A percentile compares a stretch with the other conserved stretches of the same genome.
Conservation (phyloP, 2,113 vertebrate species). For the Conger conger region DNA sequence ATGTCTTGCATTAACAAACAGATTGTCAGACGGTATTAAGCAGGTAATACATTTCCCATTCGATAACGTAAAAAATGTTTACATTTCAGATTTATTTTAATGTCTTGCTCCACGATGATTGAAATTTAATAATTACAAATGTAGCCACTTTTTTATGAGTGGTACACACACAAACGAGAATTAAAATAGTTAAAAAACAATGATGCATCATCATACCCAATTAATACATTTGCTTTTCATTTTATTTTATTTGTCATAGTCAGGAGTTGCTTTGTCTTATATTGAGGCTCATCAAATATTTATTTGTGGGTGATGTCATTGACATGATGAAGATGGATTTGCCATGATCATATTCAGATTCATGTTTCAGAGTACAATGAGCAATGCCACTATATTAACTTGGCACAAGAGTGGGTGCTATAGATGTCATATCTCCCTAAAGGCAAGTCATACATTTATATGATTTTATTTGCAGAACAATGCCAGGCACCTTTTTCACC, state of each 20-base stretch:
- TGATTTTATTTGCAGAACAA: background rate
- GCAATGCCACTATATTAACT: background rate
- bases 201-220: too few relatives aligned
- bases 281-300: slow-evolving; percentile 8
- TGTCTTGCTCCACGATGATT: too few relatives aligned
- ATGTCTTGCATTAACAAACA: background rate
- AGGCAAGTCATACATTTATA: background rate
- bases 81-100: too few relatives aligned
- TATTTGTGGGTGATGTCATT: background rate
- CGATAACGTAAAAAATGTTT: too few relatives aligned
- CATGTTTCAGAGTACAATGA: background rate
- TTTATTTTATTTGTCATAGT: background rate
- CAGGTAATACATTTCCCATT: too few relatives aligned
- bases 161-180: too few relatives aligned
- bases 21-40: too few relatives aligned
- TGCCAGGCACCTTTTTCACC: background rate
- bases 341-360: background rate
- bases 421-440: background rate
- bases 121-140: too few relatives aligned
- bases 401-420: background rate
- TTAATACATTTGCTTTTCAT: background rate
- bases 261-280: background rate
- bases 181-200: too few relatives aligned
- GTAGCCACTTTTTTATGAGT: too few relatives aligned
- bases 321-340: background rate